phyloP scores from a whole-genome alignment of 2,113 vertebrate genomes.

The Daboia siamensis region DNA sequence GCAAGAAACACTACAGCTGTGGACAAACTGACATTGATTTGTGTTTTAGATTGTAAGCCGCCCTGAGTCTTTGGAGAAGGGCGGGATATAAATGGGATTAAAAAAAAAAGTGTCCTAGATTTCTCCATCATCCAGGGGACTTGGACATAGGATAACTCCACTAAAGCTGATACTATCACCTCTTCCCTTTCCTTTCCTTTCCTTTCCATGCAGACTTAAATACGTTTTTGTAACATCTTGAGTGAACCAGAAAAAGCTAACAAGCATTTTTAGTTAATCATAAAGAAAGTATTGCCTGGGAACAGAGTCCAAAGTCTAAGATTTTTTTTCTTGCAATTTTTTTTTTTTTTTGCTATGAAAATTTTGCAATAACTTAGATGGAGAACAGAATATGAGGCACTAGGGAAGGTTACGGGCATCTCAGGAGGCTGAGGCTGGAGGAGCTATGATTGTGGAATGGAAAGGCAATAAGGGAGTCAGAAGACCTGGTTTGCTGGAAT shows the following conservation, averaged over 20 bases:
- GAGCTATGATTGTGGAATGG: background rate
- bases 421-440: background rate
- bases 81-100: too few species aligned
- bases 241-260: background rate
- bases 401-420: background rate
- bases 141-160: background rate
- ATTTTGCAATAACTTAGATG: background rate
- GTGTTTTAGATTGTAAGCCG: too few species aligned
- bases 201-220: background rate
- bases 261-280: background rate
- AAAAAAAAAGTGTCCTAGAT: background rate
- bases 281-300: background rate
- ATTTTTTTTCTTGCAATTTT: background rate
- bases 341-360: background rate
- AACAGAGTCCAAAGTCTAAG: background rate
- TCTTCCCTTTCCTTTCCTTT: background rate
- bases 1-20: background rate
- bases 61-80: too few species aligned
- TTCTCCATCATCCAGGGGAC: background rate
- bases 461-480: background rate
- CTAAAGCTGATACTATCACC: background rate
- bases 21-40: background rate
- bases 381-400: background rate
- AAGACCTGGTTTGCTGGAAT: background rate
- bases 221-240: background rate